Conservation (phyloP, 2,113 vertebrate species). For the Cettia cetti region DNA sequence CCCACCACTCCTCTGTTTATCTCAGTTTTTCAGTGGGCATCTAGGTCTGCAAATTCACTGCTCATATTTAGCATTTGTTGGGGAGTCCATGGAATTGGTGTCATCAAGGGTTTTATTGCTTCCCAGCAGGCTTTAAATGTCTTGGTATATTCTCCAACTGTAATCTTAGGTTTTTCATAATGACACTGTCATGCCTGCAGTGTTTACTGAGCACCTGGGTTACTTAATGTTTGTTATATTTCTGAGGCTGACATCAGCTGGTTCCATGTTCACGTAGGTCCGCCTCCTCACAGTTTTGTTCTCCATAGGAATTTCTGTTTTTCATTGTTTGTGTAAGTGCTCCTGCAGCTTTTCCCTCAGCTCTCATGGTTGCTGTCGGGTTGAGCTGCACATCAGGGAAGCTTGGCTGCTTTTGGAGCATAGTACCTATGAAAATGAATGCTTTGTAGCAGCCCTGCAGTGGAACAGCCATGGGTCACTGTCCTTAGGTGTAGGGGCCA, state of each 20-base stretch:
- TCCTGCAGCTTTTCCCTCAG: not conserved
- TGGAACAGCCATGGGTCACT: not conserved
- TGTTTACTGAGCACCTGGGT: not conserved
- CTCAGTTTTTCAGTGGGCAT: not conserved
- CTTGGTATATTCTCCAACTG: not conserved
- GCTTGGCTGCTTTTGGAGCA: not conserved
- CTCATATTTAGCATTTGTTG: not conserved
- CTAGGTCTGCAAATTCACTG: not conserved
- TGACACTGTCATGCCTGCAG: not conserved
- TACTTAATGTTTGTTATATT: not conserved
- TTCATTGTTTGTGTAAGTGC: not conserved
- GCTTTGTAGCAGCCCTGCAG: not conserved
- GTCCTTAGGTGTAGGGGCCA: accelerated
- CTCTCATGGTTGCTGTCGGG: not conserved
- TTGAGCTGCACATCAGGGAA: not conserved
- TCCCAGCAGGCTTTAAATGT: not conserved
- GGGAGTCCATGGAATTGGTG: not conserved
- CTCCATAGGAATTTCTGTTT: not conserved
- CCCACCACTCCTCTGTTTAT: not conserved
- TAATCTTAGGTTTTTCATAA: not conserved
- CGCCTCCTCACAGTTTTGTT: not conserved
- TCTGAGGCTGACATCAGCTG: not conserved
- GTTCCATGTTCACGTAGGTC: not conserved
- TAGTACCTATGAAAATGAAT: not conserved
- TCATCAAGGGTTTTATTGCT: not conserved